Evolutionary conservation across 2,888 invertebrate genomes (phyloP).

Genomic region (Nomada hirtipes): DNA sequence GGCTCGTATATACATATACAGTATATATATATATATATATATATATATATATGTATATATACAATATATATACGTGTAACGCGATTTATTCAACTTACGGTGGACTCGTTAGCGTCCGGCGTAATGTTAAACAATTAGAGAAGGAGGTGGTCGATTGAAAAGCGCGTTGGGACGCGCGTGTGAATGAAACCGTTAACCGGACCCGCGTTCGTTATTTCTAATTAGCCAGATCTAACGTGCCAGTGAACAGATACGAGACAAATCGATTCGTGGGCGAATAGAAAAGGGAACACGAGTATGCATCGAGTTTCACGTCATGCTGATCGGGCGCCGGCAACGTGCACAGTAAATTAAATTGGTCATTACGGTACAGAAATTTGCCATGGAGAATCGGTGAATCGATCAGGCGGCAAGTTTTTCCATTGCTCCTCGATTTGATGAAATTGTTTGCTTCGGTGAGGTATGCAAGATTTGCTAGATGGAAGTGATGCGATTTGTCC

Average conservation of each 20-base stretch:
- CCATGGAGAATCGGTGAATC: constrained; percentile 17
- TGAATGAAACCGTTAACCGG: constrained; percentile 73
- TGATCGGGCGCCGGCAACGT: constrained; percentile 30
- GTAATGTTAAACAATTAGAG: constrained; percentile 68
- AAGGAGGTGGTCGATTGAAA: constrained; percentile 60
- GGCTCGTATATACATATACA: no score
- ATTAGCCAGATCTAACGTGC: constrained; percentile 71
- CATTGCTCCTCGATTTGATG: background rate
- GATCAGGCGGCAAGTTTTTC: background rate
- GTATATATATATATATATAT: no score
- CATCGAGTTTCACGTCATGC: constrained; percentile 24
- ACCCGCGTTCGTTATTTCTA: constrained; percentile 72
- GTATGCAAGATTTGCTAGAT: background rate
- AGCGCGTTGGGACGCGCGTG: constrained; percentile 71
- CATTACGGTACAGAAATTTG: constrained; percentile 44
- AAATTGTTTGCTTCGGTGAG: constrained; percentile 3
- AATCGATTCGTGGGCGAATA: constrained; percentile 50
- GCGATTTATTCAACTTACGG: constrained; percentile 49
- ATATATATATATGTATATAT: no score
- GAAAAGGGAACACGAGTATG: constrained; percentile 32
- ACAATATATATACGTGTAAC: background rate
- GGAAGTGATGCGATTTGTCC: background rate
- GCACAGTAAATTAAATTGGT: constrained; percentile 42
- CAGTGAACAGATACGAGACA: constrained; percentile 54
- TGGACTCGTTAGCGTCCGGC: constrained; percentile 53